These are phyloP conservation scores for Heterodera carotae DNA, from an alignment of 1,140 invertebrate genomes.

Conservation along the genomic window DNA sequence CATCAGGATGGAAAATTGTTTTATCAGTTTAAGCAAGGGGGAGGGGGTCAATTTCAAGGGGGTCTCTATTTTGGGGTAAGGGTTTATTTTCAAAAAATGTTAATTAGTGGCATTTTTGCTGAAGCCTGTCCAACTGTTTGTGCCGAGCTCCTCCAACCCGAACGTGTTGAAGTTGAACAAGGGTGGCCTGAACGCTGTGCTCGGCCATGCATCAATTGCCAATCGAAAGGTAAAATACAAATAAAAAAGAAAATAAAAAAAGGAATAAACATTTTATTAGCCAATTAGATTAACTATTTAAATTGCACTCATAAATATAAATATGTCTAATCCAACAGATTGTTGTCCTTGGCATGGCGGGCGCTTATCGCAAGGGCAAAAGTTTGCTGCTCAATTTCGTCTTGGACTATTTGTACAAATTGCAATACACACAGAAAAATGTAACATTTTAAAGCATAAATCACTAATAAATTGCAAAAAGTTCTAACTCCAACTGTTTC, in stretches of 20 bases:
- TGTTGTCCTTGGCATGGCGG: slow-evolving; percentile 88
- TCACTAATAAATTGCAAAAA: too few species aligned
- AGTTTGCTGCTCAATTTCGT: slow-evolving; percentile 90
- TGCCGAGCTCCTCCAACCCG: slow-evolving; percentile 48
- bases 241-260: background rate
- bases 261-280: background rate
- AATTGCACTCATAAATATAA: slow-evolving; percentile 1
- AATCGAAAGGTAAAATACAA: slow-evolving; percentile 48
- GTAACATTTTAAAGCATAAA: slow-evolving; percentile 21
- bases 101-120: slow-evolving; percentile 16
- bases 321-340: slow-evolving; percentile 68
- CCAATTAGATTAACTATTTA: slow-evolving; percentile 17
- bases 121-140: slow-evolving; percentile 53
- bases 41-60: too few species aligned
- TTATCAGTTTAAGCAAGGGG: too few species aligned
- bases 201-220: slow-evolving; percentile 50
- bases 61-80: too few species aligned
- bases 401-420: slow-evolving; percentile 74
- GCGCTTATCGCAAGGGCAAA: slow-evolving; percentile 95
- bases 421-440: slow-evolving; percentile 58
- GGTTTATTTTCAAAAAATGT: too few species aligned
- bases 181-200: slow-evolving; percentile 51
- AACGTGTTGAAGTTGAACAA: slow-evolving; percentile 53
- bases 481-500: too few species aligned
- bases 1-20: too few species aligned